Base-by-base conservation (phyloP, 2,797 vertebrate genomes). In the Rhinophrynus dorsalis region DNA sequence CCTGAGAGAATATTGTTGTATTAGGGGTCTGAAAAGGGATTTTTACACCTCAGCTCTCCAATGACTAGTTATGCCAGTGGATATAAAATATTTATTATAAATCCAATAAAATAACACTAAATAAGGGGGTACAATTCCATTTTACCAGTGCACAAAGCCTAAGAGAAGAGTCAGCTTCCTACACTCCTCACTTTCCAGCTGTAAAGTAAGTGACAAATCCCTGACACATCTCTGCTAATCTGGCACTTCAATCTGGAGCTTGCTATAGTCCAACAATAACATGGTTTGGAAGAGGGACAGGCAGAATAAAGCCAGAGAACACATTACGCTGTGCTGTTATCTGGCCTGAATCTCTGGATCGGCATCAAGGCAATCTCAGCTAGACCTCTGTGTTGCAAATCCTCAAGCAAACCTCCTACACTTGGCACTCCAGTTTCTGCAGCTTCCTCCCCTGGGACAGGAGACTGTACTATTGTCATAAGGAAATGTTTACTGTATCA, bases 131-230 rank as follows among this genome's bases (percentile, higher is more conserved):
- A 38, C n/a, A 38, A 12, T 38, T 13, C 37, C 12, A 13, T 13
- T 38, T 13, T 12, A 13, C 5, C 37, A 38, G 37, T 38, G 37
- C 37, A 38, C 50, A 63, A 21, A 63, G 45, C 9, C 30, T 52
- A 40, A 51, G 24, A 40, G 24, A 23, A 37, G 26, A 29, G 26
- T 29, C 15, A 54, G 13, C 38, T 38, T 12, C 40, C 12, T 2
- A 20, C 27, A 35, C 30, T 40, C 10, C 45, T 21, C 9, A 17
- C 48, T 54, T 38, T 63, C 50, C 56, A 63, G 68, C 68, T 72
- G 68, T 51, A 57, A 48, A 71, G 59, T 48, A 48, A 62, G 50
- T 56, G 59, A 56, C 59, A 64, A 64, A 48, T 64, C 68, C 51
- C 21, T 29, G 42, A 64, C 52, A 35, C 23, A 47, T 33, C 20